A percentile compares a stretch with the other conserved stretches of the same genome.
Evolutionary conservation across 2,113 vertebrate genomes (phyloP).

Genomic region (Podarcis muralis): DNA sequence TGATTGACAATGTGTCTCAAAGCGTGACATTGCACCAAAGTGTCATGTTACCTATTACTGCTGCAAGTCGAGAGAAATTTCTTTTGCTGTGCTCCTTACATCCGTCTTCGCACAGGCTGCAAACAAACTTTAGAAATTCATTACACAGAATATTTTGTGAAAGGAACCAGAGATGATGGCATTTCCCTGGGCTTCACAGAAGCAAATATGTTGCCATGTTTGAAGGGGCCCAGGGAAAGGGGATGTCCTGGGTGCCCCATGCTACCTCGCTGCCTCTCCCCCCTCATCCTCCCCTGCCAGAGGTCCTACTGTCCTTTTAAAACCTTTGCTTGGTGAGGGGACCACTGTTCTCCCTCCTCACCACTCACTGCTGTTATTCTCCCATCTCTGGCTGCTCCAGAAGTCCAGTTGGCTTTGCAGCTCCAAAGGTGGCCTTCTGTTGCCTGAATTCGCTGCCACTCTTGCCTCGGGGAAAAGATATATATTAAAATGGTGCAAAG

Average conservation of each 20-base stretch:
- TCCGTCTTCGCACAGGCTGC: constrained; percentile 4
- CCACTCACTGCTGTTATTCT: no score
- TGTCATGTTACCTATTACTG: constrained; percentile 34
- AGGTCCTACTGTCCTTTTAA: no score
- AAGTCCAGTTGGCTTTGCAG: not conserved
- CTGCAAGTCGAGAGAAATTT: constrained; percentile 28
- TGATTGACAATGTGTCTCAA: constrained; percentile 30
- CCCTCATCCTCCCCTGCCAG: no score
- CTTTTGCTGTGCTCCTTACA: not conserved
- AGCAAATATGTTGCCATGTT: not conserved
- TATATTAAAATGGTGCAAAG: not conserved
- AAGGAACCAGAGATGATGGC: constrained; percentile 11
- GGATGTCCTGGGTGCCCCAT: no score
- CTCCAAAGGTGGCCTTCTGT: not conserved
- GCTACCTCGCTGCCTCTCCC: no score
- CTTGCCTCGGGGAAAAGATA: not conserved
- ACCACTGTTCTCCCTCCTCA: no score
- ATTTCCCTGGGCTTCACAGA: not conserved
- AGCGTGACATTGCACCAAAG: constrained; percentile 4
- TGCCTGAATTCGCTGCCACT: not conserved
- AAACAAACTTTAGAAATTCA: constrained; percentile 3
- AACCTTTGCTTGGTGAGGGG: no score
- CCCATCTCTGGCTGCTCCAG: not conserved
- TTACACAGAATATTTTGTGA: constrained; percentile 10
- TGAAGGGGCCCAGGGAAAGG: no score